Conservation (phyloP, 2,113 vertebrate species). For the Tapirus terrestris region DNA sequence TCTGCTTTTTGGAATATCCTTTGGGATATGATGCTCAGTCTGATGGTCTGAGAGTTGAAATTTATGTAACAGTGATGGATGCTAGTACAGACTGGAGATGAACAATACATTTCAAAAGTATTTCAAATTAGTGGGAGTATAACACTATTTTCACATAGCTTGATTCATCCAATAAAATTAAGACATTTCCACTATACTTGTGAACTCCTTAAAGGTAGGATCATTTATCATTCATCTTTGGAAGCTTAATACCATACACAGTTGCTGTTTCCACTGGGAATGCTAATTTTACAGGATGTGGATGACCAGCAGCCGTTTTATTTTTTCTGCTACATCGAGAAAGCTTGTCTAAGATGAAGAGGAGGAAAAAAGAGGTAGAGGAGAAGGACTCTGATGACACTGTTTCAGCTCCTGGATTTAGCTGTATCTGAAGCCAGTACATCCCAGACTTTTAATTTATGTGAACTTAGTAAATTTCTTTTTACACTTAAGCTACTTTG, state of each 20-base stretch:
- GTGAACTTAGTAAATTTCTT: neutral
- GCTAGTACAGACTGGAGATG: neutral
- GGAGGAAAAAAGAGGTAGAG: neutral
- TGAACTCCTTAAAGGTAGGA: neutral
- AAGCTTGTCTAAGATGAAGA: slow-evolving; percentile 6
- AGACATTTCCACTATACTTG: neutral
- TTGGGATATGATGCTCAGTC: neutral
- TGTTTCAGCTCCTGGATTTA: neutral
- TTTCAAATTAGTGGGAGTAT: neutral
- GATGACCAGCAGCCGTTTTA: neutral
- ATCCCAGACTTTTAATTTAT: neutral
- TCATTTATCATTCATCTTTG: neutral
- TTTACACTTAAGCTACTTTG: neutral
- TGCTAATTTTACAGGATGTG: neutral
- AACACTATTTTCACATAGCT: neutral
- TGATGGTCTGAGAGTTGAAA: neutral
- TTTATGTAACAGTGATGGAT: neutral
- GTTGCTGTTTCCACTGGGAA: neutral
- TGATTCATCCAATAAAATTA: slow-evolving; percentile 20
- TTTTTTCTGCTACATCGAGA: neutral
- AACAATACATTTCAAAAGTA: neutral
- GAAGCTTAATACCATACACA: neutral
- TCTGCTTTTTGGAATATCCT: neutral
- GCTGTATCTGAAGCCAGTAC: neutral
- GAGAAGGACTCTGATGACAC: neutral